Base-by-base conservation (phyloP, 2,113 vertebrate species). In the Aspiorhynchus laticeps region DNA sequence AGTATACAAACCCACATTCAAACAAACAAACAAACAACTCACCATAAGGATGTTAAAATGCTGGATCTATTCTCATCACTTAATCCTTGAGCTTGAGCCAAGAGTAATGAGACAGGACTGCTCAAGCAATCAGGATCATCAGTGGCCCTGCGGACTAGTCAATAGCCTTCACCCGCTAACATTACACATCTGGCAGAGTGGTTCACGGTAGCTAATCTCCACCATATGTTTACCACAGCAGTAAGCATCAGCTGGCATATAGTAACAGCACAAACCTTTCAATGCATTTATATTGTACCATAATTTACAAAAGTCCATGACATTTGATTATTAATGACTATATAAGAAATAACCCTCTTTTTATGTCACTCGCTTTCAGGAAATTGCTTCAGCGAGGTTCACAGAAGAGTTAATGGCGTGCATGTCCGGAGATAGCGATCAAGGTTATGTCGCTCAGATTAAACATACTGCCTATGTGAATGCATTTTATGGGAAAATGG, bases 141-240 rank as follows among this genome's bases (percentile, higher is more conserved):
- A 61, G 81, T 19, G 21, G 63, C 33, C 48, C 76, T 33, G 46
- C 36, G 33, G 81, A 80, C 63, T 33, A 61, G 46, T 78, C 74
- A 41, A 17, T 83, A 46, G 46, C 59, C 33, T 61, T 46, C 61
- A n/a, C 33, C 46, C 19, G 38, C 19, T 38, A 81, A 80, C n/a
- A 86, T 81, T 85, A 63, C 80, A 87, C 89, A 89, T 90, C 89
- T 90, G 86, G 65, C 43, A 67, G 46, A 87, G 77, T 15, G 71
- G 80, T 84, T 87, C 73, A 65, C 87, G 46, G 87, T 89, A 89
- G 90, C 87, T 89, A 88, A 91, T 89, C 81, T 61, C 36, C 88
- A 80, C 90, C 90, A 91, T 80, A 87, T 91, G 88, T 87, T 85
- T 86, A 86, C 48, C 48, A 56, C 76, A 78, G 76, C 43, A 28